Base-by-base conservation (phyloP, 2,113 vertebrate species). In the Trinectes maculatus region DNA sequence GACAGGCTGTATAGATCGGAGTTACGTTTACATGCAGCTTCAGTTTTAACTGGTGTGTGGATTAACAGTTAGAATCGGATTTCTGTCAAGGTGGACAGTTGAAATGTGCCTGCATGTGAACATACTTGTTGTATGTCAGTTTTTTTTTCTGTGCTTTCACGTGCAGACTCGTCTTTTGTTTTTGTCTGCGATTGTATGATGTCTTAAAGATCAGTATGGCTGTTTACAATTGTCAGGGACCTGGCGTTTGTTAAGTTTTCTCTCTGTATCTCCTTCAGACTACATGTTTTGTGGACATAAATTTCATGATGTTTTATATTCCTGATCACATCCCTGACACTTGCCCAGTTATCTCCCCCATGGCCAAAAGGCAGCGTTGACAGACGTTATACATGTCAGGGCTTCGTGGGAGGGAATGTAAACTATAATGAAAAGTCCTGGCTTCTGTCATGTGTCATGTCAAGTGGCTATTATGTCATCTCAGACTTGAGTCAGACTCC, bases 171-270 rank as follows among this genome's bases (percentile, higher is more conserved):
- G 25, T 60, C 22, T 46, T 54, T 31, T 48, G 39, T 59, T 46
- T 59, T 24, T 19, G 51, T 75, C 33, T 31, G 33, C n/a, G 36
- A 29, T 2, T 24, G 34, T 49, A 24, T 24, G 34, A 52, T 33
- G 34, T 82, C 71, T 68, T 52, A 60, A 71, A n/a, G 33, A 34
- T 62, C 13, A 21, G 77, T 54, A 8, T 25, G 56, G 3, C 8
- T 65, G 71, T 63, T 63, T 28, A 34, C 52, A 52, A 15, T 62
- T 10, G 62, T 76, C 70, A 36, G 82, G 80, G 74, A 75, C 63
- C 60, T 37, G 59, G 40, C 37, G 18, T 24, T n/a, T 47, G 10
- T 53, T 31, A 22, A n/a, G n/a, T n/a, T 19, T 13, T 53, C 25
- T 54, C 15, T 6, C 4, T 11, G 15, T 46, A 7, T 39, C 25